A percentile compares a stretch with the other conserved stretches of the same genome.
These are phyloP conservation scores for Drosophila ustulata DNA, from an alignment of 2,888 invertebrate species.

Conservation along the genomic window DNA sequence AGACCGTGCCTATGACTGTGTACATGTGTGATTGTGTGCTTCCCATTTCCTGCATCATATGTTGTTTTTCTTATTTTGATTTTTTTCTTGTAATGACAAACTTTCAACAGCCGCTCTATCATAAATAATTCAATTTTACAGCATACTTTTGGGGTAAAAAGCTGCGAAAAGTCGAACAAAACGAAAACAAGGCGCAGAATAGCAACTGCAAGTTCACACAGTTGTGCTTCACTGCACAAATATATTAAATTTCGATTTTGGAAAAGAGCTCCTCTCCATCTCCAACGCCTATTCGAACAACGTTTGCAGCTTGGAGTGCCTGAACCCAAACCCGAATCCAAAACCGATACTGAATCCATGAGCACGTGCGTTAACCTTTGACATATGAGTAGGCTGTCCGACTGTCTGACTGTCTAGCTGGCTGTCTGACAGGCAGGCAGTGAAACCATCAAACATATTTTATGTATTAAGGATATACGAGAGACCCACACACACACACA, in stretches of 20 bases:
- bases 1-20: neutral
- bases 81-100: conserved; percentile 44
- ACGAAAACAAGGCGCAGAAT: conserved; percentile 52
- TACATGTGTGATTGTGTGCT: neutral
- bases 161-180: conserved; percentile 4
- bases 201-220: conserved; percentile 56
- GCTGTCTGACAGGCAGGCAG: conserved; percentile 21
- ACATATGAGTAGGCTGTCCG: conserved; percentile 70
- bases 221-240: conserved; percentile 67
- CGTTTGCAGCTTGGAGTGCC: conserved; percentile 16
- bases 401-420: neutral
- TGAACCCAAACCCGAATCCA: conserved; percentile 45
- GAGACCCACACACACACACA: conserved; percentile 15
- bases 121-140: conserved; percentile 76
- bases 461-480: conserved; percentile 75
- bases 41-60: conserved; percentile 55
- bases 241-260: conserved; percentile 79
- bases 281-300: conserved; percentile 4
- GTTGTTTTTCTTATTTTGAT: conserved; percentile 21
- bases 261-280: conserved; percentile 20
- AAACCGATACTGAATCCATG: conserved; percentile 58
- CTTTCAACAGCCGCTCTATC: conserved; percentile 52
- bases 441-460: conserved; percentile 80
- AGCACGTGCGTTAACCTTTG: conserved; percentile 82
- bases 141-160: conserved; percentile 44